Conservation (phyloP, 2,113 vertebrate genomes). For the Myotis davidii region DNA sequence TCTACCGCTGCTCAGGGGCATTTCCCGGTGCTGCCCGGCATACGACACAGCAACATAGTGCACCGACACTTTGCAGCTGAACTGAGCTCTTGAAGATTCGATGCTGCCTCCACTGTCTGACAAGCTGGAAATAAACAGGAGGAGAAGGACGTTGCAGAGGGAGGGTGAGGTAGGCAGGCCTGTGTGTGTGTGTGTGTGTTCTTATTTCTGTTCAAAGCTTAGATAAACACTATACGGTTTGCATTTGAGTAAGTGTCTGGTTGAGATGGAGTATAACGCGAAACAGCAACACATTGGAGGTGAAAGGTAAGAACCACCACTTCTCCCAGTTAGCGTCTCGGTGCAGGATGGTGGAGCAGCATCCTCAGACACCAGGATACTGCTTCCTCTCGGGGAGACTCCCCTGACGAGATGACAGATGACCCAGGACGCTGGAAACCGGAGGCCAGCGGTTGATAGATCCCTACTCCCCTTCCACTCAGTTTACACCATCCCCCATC, state of each 20-base stretch:
- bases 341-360: not conserved
- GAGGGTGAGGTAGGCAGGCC: not conserved
- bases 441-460: not conserved
- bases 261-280: not conserved
- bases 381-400: not conserved
- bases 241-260: not conserved
- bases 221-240: not conserved
- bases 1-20: accelerated
- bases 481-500: not conserved
- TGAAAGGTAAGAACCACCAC: not conserved
- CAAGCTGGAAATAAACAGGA: not conserved
- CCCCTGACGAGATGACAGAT: not conserved
- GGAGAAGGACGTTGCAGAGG: not conserved
- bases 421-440: not conserved
- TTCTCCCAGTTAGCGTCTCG: not conserved
- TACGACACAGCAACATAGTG: accelerated
- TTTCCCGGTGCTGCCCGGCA: not conserved
- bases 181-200: not conserved
- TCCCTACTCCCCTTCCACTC: not conserved
- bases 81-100: not conserved
- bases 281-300: not conserved
- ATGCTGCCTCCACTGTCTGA: not conserved
- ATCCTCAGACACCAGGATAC: not conserved
- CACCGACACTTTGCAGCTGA: not conserved
- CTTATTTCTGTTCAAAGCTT: slow-evolving; percentile 3